Percentiles rank a stretch among this genome's conserved stretches.
Conservation (phyloP, 2,888 invertebrate genomes). For the Bursaphelenchus okinawaensis region DNA sequence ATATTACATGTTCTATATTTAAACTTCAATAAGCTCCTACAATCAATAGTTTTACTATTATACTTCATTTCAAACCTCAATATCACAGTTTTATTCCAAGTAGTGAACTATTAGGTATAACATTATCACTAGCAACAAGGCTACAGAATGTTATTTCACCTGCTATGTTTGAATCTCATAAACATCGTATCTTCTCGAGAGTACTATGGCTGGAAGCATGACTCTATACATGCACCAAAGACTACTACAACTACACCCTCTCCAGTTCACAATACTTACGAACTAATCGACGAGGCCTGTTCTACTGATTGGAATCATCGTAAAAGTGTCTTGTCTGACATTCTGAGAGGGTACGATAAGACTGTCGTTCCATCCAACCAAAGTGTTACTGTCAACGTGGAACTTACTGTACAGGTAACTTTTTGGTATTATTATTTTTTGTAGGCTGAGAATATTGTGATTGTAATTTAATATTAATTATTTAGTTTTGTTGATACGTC, state of each 20-base stretch:
- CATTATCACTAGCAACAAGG: too few relatives aligned
- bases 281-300: background rate
- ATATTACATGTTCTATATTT: too few relatives aligned
- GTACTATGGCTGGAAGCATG: background rate
- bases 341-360: slow-evolving; percentile 50
- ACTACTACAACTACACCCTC: background rate
- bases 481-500: slow-evolving; percentile 11
- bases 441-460: background rate
- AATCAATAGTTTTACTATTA: too few relatives aligned
- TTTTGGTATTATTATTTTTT: background rate
- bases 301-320: slow-evolving; percentile 27
- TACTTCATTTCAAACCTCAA: too few relatives aligned
- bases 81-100: too few relatives aligned
- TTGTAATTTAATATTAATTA: slow-evolving; percentile 1
- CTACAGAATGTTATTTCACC: background rate
- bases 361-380: slow-evolving; percentile 56
- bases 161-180: background rate
- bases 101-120: too few relatives aligned
- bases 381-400: slow-evolving; percentile 48
- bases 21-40: too few relatives aligned
- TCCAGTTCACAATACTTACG: background rate
- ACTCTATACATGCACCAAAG: background rate
- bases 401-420: slow-evolving; percentile 50
- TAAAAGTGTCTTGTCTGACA: slow-evolving; percentile 44
- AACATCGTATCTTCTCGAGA: background rate